Evolutionary conservation across 2,113 vertebrate genomes (phyloP).

Genomic region (Rhodinocichla rosea): DNA sequence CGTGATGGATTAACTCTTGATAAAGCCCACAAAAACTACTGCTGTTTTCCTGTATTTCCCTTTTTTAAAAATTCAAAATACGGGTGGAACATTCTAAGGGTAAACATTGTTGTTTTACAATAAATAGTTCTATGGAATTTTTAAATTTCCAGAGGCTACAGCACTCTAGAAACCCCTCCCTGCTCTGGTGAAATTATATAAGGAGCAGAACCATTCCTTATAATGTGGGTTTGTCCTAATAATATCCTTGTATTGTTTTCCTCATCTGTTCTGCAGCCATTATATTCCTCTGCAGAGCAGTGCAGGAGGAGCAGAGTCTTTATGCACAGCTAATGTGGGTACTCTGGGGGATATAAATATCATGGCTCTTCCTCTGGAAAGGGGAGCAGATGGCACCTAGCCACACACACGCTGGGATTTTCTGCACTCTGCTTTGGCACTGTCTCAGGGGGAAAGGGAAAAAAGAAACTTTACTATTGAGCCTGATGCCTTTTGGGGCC

Average conservation of each 20-base stretch:
- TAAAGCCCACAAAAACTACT: neutral
- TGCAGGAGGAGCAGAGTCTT: neutral
- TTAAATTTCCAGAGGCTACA: neutral
- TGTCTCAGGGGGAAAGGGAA: neutral
- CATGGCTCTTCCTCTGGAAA: neutral
- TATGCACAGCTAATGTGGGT: neutral
- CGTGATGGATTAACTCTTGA: neutral
- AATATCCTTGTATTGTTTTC: neutral
- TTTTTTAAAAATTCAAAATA: neutral
- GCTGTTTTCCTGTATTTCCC: neutral
- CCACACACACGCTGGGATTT: neutral
- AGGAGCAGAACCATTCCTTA: neutral
- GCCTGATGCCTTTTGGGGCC: neutral
- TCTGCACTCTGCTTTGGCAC: neutral
- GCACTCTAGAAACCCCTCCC: neutral
- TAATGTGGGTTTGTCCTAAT: neutral
- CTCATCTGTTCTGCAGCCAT: constrained; percentile 7
- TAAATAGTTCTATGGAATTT: accelerated
- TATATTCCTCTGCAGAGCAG: neutral
- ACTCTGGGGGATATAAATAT: neutral
- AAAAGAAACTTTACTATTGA: neutral
- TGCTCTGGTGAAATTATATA: neutral
- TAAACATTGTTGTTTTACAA: accelerated
- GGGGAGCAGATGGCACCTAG: constrained; percentile 34
- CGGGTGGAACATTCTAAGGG: neutral